These are phyloP conservation scores for Protomyctophum bolini DNA, from an alignment of 2,113 vertebrate genomes.

Conservation along the genomic window DNA sequence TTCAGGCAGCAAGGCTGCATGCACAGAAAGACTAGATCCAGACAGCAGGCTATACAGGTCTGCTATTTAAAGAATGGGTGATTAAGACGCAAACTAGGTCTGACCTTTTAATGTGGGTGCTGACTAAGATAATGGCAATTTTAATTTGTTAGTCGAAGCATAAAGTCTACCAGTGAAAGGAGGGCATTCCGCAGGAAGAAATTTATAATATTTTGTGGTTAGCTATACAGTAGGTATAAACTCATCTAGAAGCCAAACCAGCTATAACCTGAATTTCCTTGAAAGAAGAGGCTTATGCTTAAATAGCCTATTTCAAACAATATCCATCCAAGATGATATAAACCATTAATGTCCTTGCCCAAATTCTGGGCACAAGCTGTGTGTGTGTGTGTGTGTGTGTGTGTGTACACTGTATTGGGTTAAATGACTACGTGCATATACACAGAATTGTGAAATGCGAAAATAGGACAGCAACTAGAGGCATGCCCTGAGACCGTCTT, in stretches of 20 bases:
- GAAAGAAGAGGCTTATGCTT: slow-evolving; percentile 11
- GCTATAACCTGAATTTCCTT: slow-evolving; percentile 16
- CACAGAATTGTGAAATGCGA: slow-evolving; percentile 24
- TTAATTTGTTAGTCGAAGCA: slow-evolving; percentile 48
- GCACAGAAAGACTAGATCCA: slow-evolving; percentile 51
- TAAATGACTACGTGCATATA: too few relatives aligned
- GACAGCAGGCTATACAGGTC: slow-evolving; percentile 41
- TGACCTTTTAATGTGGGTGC: slow-evolving; percentile 71
- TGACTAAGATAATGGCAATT: slow-evolving; percentile 67
- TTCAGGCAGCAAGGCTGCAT: slow-evolving; percentile 28
- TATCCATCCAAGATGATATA: not conserved
- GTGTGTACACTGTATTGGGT: too few relatives aligned
- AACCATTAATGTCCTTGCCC: slow-evolving; percentile 12
- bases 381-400: too few relatives aligned
- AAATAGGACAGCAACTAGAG: not conserved
- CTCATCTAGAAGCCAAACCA: not conserved
- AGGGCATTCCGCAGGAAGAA: slow-evolving; percentile 13
- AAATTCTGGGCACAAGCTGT: not conserved
- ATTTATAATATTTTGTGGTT: slow-evolving; percentile 28
- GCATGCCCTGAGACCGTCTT: slow-evolving; percentile 4
- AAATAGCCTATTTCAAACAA: too few relatives aligned
- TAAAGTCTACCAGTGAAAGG: slow-evolving; percentile 39
- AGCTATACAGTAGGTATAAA: slow-evolving; percentile 42
- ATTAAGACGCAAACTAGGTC: slow-evolving; percentile 73
- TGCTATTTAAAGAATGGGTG: slow-evolving; percentile 74